A percentile compares a stretch with the other conserved stretches of the same genome.
Evolutionary conservation across 2,888 invertebrate genomes (phyloP).

Genomic region (Agelastica alni): DNA sequence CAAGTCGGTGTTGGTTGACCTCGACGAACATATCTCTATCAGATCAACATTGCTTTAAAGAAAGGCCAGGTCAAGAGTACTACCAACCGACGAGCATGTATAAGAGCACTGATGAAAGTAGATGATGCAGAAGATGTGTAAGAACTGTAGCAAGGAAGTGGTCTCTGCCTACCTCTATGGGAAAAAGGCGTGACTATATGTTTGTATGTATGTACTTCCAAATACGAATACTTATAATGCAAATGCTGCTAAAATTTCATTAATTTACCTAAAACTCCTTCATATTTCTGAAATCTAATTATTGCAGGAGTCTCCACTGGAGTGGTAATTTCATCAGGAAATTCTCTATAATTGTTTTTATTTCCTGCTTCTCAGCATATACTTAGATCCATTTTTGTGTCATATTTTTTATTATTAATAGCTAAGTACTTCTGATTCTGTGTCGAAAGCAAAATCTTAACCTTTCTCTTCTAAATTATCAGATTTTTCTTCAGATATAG

Average conservation of each 20-base stretch:
- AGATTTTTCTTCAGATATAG: conserved; percentile 51
- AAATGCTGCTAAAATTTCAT: not conserved
- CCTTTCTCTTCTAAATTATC: conserved; percentile 60
- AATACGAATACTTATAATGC: no score
- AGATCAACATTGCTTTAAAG: no score
- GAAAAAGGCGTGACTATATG: no score
- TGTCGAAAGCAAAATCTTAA: conserved; percentile 71
- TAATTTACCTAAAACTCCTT: conserved; percentile 80
- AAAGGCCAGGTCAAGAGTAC: no score
- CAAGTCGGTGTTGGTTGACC: no score
- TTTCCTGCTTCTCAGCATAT: conserved; percentile 76
- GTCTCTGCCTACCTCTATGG: no score
- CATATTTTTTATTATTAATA: conserved; percentile 71
- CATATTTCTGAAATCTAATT: conserved; percentile 87
- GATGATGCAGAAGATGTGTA: no score
- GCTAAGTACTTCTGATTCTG: conserved; percentile 66
- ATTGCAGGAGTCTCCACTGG: conserved; percentile 82
- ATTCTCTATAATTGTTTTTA: conserved; percentile 77
- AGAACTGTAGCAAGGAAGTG: no score
- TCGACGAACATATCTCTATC: no score
- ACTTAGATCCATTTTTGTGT: conserved; percentile 75
- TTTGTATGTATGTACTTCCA: no score
- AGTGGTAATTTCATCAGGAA: conserved; percentile 98
- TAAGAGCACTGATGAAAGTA: no score
- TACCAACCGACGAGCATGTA: no score